phyloP scores from a whole-genome alignment of 2,797 vertebrate genomes.

The Pseudomugil gertrudae region DNA sequence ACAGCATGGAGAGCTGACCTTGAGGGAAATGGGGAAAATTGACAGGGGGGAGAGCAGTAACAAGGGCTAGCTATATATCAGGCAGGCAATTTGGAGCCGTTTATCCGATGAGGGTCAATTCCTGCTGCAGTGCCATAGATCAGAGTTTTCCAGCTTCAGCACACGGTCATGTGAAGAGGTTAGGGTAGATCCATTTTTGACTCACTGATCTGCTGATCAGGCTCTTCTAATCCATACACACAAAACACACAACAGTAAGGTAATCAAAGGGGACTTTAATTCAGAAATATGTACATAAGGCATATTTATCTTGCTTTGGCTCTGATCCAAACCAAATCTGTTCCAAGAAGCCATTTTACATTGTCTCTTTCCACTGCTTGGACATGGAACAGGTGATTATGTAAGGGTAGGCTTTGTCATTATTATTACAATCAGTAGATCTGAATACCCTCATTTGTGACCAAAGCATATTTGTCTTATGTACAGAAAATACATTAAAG shows the following conservation, averaged over 20 bases:
- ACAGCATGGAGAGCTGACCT: constrained; percentile 77
- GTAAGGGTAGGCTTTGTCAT: constrained; percentile 49
- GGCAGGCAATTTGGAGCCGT: constrained; percentile 82
- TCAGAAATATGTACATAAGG: constrained; percentile 64
- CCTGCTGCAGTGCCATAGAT: constrained; percentile 77
- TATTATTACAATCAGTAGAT: constrained; percentile 56
- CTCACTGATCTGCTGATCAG: constrained; percentile 69
- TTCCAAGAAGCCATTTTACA: constrained; percentile 59
- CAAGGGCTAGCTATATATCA: constrained; percentile 84
- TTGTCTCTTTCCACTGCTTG: constrained; percentile 61
- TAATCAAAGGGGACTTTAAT: constrained; percentile 75
- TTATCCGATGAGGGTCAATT: constrained; percentile 85
- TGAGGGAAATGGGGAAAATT: constrained; percentile 80
- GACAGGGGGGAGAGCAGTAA: constrained; percentile 76
- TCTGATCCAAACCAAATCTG: constrained; percentile 60
- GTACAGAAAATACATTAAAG: constrained; percentile 47
- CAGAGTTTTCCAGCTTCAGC: constrained; percentile 74
- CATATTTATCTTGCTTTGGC: constrained; percentile 71
- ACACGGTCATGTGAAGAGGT: constrained; percentile 55
- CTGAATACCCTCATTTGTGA: constrained; percentile 56
- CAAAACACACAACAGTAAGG: constrained; percentile 64
- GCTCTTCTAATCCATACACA: constrained; percentile 67
- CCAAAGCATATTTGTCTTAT: constrained; percentile 31
- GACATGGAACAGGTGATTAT: constrained; percentile 59
- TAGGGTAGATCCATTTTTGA: constrained; percentile 71